Percentiles rank a stretch among this genome's conserved stretches.
phyloP scores from a whole-genome alignment of 1,140 invertebrate species.

The Drosophila pseudoananassae region DNA sequence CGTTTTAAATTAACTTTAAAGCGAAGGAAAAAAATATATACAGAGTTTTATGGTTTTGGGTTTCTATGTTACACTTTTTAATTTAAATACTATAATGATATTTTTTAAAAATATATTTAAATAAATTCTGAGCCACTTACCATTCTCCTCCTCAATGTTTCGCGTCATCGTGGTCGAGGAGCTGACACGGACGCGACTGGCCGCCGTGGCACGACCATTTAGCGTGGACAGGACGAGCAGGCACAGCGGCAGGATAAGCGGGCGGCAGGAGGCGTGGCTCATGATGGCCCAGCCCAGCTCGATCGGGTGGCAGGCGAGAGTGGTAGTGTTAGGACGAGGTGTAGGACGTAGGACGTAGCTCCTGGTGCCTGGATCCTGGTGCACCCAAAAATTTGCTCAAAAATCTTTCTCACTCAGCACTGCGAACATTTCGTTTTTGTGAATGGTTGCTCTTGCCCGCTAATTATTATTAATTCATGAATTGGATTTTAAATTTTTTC shows the following conservation, averaged over 20 bases:
- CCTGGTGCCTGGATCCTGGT: slow-evolving; percentile 4
- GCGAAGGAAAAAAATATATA: slow-evolving; percentile 10
- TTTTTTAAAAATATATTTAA: too few relatives aligned
- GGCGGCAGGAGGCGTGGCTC: slow-evolving; percentile 53
- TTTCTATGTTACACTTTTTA: too few relatives aligned
- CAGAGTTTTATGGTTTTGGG: not conserved
- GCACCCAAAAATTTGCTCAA: slow-evolving; percentile 21
- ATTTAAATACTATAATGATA: too few relatives aligned
- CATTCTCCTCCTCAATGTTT: slow-evolving; percentile 82
- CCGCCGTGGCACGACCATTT: slow-evolving; percentile 59
- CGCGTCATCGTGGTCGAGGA: slow-evolving; percentile 79
- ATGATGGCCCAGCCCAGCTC: slow-evolving; percentile 53
- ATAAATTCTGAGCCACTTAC: slow-evolving; percentile 54
- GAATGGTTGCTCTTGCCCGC: slow-evolving; percentile 6
- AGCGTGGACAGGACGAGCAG: slow-evolving; percentile 60
- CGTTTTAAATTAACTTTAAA: slow-evolving; percentile 72
- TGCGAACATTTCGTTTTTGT: slow-evolving; percentile 39
- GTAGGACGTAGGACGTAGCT: slow-evolving; percentile 12
- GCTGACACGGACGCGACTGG: slow-evolving; percentile 77
- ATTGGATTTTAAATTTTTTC: slow-evolving; percentile 50
- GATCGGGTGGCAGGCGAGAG: slow-evolving; percentile 15
- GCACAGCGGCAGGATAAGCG: slow-evolving; percentile 54
- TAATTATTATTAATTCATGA: slow-evolving; percentile 42
- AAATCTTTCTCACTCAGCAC: slow-evolving; percentile 26
- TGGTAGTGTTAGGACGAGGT: slow-evolving; percentile 13